Evolutionary conservation across 2,888 invertebrate genomes (phyloP), one percentile per base, ranked within the genome.

Genomic region (Asteroscopus sphinx): DNA sequence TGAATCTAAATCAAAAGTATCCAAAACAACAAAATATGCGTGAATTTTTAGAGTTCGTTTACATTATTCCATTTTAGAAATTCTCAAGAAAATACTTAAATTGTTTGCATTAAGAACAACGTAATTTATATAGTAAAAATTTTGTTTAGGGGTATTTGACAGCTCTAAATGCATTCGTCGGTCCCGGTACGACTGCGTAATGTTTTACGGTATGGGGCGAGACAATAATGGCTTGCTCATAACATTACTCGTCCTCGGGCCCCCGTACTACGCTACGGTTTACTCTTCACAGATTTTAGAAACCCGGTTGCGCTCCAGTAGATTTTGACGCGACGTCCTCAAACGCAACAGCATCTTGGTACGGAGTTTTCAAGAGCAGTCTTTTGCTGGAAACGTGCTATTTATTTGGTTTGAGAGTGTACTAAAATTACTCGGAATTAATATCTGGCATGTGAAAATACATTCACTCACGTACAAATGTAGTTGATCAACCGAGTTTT

Each of bases 171-270:
- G 78, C 82, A 86, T 89, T 80, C 80, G 73, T 79, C 82, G 80
- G 85, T 86, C 86, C 85, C 87, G 88, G 86, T 82, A 87, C 88
- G 86, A 88, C 92, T 93, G 87, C 91, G 92, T 93, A 93, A 93
- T 93, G 93, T 91, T 94, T 93, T 94, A 94, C 93, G 93, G 93
- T 93, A 94, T 94, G 91, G 93, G 91, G 90, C 91, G 93, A 93
- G 93, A 94, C 94, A 94, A 94, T 94, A 94, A 94, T 94, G 94
- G 93, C 87, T 92, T 90, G 93, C 94, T 94, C 94, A 94, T 94
- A 94, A 94, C 94, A 94, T 94, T 91, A 94, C 94, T 94, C 94
- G 92, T 93, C 90, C 89, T 87, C 86, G 77, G 73, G 81, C 85
- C 91, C 82, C 79, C 75, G 89, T 91, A 92, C 92, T 82, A 90